Evolutionary conservation across 1,140 invertebrate species (phyloP).

Genomic region (Papilio helenus): DNA sequence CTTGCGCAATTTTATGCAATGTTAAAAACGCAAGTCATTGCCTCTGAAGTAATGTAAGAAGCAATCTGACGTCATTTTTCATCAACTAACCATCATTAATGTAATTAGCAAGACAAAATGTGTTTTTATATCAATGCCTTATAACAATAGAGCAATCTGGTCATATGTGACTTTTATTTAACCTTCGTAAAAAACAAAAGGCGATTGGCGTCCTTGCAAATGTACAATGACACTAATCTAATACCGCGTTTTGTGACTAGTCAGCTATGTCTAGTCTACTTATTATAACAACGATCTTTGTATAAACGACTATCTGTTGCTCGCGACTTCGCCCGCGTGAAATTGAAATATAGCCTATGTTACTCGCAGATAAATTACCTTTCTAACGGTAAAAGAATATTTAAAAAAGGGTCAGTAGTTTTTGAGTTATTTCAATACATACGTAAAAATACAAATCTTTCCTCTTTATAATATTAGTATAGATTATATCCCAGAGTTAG

Average conservation of each 20-base stretch:
- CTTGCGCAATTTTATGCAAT: slow-evolving; percentile 25
- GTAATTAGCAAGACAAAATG: not conserved
- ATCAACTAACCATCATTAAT: not conserved
- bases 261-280: not conserved
- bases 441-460: too few relatives aligned
- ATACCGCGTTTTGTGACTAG: not conserved
- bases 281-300: not conserved
- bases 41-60: not conserved
- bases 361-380: too few relatives aligned
- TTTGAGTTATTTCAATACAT: too few relatives aligned
- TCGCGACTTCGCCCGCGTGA: too few relatives aligned
- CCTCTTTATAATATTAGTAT: too few relatives aligned
- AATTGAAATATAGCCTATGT: too few relatives aligned
- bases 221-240: slow-evolving; percentile 18
- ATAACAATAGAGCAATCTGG: not conserved
- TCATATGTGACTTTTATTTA: too few relatives aligned
- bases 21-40: slow-evolving; percentile 9
- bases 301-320: too few relatives aligned
- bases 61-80: slow-evolving; percentile 1
- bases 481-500: too few relatives aligned
- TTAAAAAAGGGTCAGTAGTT: too few relatives aligned
- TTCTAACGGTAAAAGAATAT: too few relatives aligned
- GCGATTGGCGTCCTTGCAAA: not conserved
- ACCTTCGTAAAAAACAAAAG: too few relatives aligned
- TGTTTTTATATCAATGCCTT: not conserved